Evolutionary conservation across 92 coral and sea anemone genomes (phyloP).

Genomic region (Palythoa grandiflora): DNA sequence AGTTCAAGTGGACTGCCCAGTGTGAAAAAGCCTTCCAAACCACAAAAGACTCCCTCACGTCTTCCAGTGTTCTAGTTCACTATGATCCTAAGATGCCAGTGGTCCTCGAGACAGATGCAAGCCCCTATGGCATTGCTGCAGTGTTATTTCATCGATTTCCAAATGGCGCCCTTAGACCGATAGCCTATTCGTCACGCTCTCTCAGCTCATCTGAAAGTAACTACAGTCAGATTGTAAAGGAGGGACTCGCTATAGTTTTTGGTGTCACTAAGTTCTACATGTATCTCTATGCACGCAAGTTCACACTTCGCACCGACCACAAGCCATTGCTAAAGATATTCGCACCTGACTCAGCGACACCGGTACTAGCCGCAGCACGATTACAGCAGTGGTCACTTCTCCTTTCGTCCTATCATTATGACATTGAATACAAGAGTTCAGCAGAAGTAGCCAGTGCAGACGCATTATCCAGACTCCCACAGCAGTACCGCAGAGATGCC

Average conservation of each 20-base stretch:
- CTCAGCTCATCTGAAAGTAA: constrained; percentile 63
- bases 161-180: constrained; percentile 54
- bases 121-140: constrained; percentile 63
- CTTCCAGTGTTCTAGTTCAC: constrained; percentile 59
- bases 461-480: no score
- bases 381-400: constrained; percentile 50
- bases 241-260: constrained; percentile 69
- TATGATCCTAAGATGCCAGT: constrained; percentile 64
- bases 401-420: constrained; percentile 17
- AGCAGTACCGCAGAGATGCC: constrained; percentile 3
- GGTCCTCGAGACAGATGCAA: constrained; percentile 62
- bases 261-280: constrained; percentile 68
- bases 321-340: constrained; percentile 40
- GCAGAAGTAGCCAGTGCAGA: no score
- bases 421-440: constrained; percentile 10
- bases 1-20: constrained; percentile 54
- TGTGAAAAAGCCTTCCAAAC: constrained; percentile 53
- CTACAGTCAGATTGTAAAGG: constrained; percentile 19
- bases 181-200: constrained; percentile 66
- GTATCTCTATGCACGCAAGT: constrained; percentile 45
- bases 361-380: constrained; percentile 44
- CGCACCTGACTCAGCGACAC: constrained; percentile 52
- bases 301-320: constrained; percentile 38
- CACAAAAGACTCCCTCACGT: constrained; percentile 58
- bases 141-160: constrained; percentile 61